These are phyloP conservation scores for Colaptes auratus DNA, from an alignment of 2,113 vertebrate species.

Conservation along the genomic window DNA sequence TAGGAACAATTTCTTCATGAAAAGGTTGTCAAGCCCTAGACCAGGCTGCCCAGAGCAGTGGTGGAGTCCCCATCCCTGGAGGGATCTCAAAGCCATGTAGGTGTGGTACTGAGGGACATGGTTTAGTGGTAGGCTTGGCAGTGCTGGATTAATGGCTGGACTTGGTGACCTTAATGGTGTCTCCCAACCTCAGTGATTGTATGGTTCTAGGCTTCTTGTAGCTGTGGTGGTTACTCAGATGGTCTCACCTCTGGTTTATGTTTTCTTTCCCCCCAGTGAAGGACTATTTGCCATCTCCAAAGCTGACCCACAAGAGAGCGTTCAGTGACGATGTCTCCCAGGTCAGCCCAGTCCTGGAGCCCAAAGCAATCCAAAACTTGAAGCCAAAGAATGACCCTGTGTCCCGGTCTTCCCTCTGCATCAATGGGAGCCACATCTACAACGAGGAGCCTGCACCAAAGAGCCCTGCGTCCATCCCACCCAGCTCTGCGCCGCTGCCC, in stretches of 20 bases:
- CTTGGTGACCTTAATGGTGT: not conserved
- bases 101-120: too few relatives aligned
- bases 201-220: not conserved
- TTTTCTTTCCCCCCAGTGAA: slow-evolving; percentile 37
- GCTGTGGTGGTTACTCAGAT: not conserved
- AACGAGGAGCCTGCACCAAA: slow-evolving; percentile 52
- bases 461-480: slow-evolving; percentile 70
- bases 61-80: not conserved
- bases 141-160: not conserved
- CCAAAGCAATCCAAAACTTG: slow-evolving; percentile 74
- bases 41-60: not conserved
- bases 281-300: slow-evolving; percentile 80
- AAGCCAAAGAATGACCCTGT: slow-evolving; percentile 77
- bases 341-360: slow-evolving; percentile 68
- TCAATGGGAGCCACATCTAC: slow-evolving; percentile 91
- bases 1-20: not conserved
- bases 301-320: slow-evolving; percentile 82
- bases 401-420: slow-evolving; percentile 84
- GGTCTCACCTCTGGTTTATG: not conserved
- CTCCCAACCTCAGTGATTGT: not conserved
- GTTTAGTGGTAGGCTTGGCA: too few relatives aligned
- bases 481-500: slow-evolving; percentile 72
- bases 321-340: slow-evolving; percentile 84
- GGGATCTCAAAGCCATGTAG: too few relatives aligned
- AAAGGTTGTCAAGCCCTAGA: not conserved